A percentile compares a stretch with the other conserved stretches of the same genome.
phyloP scores from a whole-genome alignment of 1,140 invertebrate genomes.

The Drosophila setifemur region DNA sequence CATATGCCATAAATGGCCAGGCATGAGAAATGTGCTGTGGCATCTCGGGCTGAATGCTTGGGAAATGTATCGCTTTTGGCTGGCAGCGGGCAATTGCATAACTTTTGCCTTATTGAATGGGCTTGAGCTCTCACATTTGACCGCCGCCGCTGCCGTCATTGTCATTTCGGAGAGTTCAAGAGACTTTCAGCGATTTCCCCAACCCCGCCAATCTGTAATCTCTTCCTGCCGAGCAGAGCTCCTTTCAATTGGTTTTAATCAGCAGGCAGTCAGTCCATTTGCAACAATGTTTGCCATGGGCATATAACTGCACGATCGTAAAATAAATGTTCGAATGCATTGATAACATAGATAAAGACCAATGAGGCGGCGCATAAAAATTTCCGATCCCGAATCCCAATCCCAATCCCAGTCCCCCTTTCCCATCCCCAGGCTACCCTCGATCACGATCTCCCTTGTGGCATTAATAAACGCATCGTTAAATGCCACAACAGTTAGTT shows the following conservation, averaged over 20 bases:
- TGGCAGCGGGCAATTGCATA: conserved; percentile 35
- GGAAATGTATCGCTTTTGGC: conserved; percentile 65
- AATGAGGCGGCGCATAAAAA: conserved; percentile 40
- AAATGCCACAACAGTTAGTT: conserved; percentile 35
- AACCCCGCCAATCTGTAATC: neutral
- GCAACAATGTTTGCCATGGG: conserved; percentile 55
- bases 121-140: conserved; percentile 28
- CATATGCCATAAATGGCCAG: conserved; percentile 70
- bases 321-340: conserved; percentile 63
- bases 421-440: too few relatives aligned
- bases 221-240: neutral
- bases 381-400: conserved; percentile 2
- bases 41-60: conserved; percentile 48
- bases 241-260: neutral
- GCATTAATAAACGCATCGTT: conserved; percentile 75
- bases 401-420: too few relatives aligned
- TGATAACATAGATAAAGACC: conserved; percentile 74
- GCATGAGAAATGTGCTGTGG: conserved; percentile 69
- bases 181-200: conserved; percentile 14
- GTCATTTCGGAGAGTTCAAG: conserved; percentile 22
- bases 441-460: conserved; percentile 42
- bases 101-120: conserved; percentile 37
- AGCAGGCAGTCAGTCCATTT: neutral
- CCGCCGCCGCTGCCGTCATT: conserved; percentile 18
- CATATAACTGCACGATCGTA: conserved; percentile 71